Evolutionary conservation across 2,797 vertebrate species (phyloP), one percentile per base, ranked within the genome.

Genomic region (Sitta carolinensis): DNA sequence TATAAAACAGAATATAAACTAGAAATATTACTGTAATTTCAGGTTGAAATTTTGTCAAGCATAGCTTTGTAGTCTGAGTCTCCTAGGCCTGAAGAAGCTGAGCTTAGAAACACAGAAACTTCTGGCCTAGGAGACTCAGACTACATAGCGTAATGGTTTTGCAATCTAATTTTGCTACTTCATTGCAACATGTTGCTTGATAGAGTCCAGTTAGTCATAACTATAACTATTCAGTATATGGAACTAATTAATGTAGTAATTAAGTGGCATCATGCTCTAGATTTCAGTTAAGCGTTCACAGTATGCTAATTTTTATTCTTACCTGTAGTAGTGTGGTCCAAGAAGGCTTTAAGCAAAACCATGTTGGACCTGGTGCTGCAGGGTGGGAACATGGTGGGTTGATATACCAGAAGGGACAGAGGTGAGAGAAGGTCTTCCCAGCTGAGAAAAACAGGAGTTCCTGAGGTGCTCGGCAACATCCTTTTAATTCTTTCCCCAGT

Each of bases 101-200:
- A 36, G 36, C 10, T 36, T 36, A 36, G 36, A 36, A 36, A 36
- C 36, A 8, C 36, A 36, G 36, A 36, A 36, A 36, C 36, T 36
- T 36, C 36, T 10, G 36, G 36, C 36, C 36, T 36, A 36, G 36
- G 36, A 36, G 36, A 36, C 36, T 36, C 36, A 36, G 36, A 36
- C 36, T 36, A 36, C 36, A 36, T 36, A 66, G 54, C 43, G 90
- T 78, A 91, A 81, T 10, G 29, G 68, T 94, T 95, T 90, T 96
- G 42, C 51, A 94, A 80, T 92, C 92, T 81, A 86, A 42, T 93
- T 95, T 97, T 94, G 90, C 72, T 89, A 83, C 75, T 74, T 90
- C 89, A 69, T 95, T 96, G 91, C 48, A 70, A 69, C 32, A 38
- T 87, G 42, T 78, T 93, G 81, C 92, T 94, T 78, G 69, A n/a